Evolutionary conservation across 2,888 invertebrate species (phyloP).

Genomic region (Lysandra coridon): DNA sequence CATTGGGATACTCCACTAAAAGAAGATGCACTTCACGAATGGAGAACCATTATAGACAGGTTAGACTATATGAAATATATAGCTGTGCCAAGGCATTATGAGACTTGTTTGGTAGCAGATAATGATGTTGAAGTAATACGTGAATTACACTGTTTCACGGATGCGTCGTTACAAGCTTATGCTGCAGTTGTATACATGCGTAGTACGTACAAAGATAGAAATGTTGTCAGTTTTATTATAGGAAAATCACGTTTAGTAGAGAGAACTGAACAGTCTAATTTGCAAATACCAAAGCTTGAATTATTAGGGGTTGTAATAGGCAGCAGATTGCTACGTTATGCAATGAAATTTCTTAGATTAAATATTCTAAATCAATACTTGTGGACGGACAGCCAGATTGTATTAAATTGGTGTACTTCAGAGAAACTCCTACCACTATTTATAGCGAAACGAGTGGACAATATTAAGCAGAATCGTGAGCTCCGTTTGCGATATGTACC

Average conservation of each 20-base stretch:
- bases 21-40: neutral
- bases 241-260: conserved; percentile 39
- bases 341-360: conserved; percentile 28
- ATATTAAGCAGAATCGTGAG: too few species aligned
- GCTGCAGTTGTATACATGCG: conserved; percentile 34
- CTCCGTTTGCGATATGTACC: conserved; percentile 32
- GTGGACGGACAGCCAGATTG: conserved; percentile 35
- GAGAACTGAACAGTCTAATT: conserved; percentile 34
- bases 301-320: conserved; percentile 35
- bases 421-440: neutral
- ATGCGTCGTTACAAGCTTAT: conserved; percentile 27
- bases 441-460: too few species aligned
- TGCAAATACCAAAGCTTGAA: conserved; percentile 33
- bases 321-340: conserved; percentile 31
- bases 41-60: neutral
- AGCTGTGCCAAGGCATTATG: conserved; percentile 30
- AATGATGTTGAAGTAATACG: too few species aligned
- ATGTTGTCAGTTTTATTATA: conserved; percentile 38
- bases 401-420: conserved; percentile 33
- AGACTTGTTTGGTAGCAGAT: neutral
- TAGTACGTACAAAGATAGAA: conserved; percentile 32
- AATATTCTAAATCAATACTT: conserved; percentile 27
- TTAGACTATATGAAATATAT: conserved; percentile 18
- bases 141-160: too few species aligned
- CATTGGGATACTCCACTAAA: neutral